These are phyloP conservation scores for Pangasianodon hypophthalmus DNA, from an alignment of 2,113 vertebrate genomes.

Conservation along the genomic window DNA sequence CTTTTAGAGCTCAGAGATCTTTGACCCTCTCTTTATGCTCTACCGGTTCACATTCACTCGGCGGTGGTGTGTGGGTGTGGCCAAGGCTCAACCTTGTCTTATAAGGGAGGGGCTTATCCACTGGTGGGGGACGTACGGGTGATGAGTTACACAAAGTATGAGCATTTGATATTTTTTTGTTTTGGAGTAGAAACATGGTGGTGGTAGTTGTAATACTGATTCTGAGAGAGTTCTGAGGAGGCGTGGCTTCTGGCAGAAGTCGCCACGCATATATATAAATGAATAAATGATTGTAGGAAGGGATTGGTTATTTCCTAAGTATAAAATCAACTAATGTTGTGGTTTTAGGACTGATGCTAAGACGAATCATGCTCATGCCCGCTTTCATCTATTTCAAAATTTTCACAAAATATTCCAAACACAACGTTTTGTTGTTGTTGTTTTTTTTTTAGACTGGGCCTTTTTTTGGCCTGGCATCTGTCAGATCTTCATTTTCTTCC, in stretches of 20 bases:
- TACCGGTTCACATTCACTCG: conserved; percentile 67
- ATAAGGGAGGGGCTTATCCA: conserved; percentile 61
- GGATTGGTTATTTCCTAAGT: conserved; percentile 35
- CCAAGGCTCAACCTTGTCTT: conserved; percentile 67
- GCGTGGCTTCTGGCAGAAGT: conserved; percentile 30
- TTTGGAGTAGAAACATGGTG: not conserved
- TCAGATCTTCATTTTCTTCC: conserved; percentile 44
- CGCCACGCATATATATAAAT: not conserved
- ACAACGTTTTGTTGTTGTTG: not conserved
- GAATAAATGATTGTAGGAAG: not conserved
- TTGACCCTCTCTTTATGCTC: not conserved
- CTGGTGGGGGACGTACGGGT: not conserved
- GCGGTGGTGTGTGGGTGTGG: conserved; percentile 52
- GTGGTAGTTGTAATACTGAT: conserved; percentile 50
- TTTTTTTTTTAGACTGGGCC: not conserved
- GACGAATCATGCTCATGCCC: not conserved
- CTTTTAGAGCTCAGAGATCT: not conserved
- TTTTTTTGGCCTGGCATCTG: conserved; percentile 52
- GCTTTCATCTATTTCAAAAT: not conserved
- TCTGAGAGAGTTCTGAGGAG: conserved; percentile 34
- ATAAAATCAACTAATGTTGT: conserved; percentile 34
- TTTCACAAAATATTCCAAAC: not conserved
- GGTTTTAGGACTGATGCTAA: not conserved
- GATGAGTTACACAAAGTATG: not conserved
- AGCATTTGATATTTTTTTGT: not conserved